These are phyloP conservation scores for Holotrichia oblita DNA, from an alignment of 1,140 invertebrate species.

Conservation along the genomic window DNA sequence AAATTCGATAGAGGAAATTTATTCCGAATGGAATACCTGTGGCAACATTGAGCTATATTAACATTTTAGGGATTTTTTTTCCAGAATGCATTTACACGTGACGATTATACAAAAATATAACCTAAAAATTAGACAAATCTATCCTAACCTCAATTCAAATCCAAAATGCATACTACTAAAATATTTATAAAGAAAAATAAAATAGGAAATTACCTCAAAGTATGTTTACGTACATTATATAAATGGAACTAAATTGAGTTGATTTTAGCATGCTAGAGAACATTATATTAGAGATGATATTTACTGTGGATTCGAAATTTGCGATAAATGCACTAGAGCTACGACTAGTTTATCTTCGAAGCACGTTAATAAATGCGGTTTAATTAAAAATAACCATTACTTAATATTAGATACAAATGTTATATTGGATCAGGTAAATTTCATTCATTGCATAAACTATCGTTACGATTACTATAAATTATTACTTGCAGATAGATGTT, in stretches of 20 bases:
- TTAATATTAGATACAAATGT: slow-evolving; percentile 94
- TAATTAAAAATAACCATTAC: slow-evolving; percentile 79
- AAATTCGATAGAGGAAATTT: too few species aligned
- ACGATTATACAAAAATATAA: too few species aligned
- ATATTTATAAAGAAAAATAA: slow-evolving; percentile 77
- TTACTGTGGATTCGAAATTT: slow-evolving; percentile 85
- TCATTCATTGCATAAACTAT: neutral
- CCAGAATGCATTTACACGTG: too few species aligned
- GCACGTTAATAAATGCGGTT: slow-evolving; percentile 68
- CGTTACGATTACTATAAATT: neutral
- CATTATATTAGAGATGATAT: slow-evolving; percentile 97
- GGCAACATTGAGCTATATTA: too few species aligned
- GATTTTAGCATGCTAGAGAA: slow-evolving; percentile 85
- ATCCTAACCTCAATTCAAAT: neutral
- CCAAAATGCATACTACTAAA: slow-evolving; percentile 72
- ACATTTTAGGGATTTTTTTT: too few species aligned
- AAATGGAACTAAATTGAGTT: slow-evolving; percentile 46
- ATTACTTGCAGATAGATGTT: slow-evolving; percentile 81
- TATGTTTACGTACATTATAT: slow-evolving; percentile 54
- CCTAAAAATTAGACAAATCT: neutral
- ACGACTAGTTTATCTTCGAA: slow-evolving; percentile 68
- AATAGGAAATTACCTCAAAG: slow-evolving; percentile 76
- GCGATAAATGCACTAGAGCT: slow-evolving; percentile 74
- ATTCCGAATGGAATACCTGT: too few species aligned
- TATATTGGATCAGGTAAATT: slow-evolving; percentile 60